Evolutionary conservation across 1,140 invertebrate species (phyloP).

Genomic region (Liolophura sinensis): DNA sequence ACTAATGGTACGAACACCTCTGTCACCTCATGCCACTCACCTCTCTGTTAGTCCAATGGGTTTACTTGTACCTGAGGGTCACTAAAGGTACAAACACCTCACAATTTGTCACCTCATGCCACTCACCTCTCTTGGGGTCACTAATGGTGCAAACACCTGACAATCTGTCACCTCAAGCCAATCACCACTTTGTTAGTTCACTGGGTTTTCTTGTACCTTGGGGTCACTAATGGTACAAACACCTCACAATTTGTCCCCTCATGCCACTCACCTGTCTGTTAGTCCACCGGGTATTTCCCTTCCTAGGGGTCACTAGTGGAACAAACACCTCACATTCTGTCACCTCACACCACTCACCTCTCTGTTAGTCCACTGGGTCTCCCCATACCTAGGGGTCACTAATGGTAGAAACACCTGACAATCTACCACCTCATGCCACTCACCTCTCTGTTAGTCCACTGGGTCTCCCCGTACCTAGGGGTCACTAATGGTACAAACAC

Average conservation of each 20-base stretch:
- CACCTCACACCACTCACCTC: slow-evolving; percentile 59
- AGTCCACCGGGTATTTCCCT: too few relatives aligned
- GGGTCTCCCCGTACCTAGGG: slow-evolving; percentile 59
- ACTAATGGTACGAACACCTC: too few relatives aligned
- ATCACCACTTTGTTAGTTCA: slow-evolving; percentile 62
- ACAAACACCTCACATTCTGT: too few relatives aligned
- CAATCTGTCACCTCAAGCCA: slow-evolving; percentile 41
- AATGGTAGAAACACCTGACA: slow-evolving; percentile 61
- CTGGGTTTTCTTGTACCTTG: slow-evolving; percentile 59
- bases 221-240: slow-evolving; percentile 61
- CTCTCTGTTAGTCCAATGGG: too few relatives aligned
- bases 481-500: slow-evolving; percentile 62
- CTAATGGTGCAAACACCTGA: slow-evolving; percentile 60
- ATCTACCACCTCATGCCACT: slow-evolving; percentile 19
- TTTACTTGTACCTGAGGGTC: too few relatives aligned
- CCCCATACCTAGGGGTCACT: slow-evolving; percentile 59
- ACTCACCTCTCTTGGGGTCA: slow-evolving; percentile 59
- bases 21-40: too few relatives aligned
- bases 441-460: slow-evolving; percentile 63
- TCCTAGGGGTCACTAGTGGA: too few relatives aligned
- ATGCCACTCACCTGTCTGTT: too few relatives aligned
- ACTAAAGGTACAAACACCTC: too few relatives aligned
- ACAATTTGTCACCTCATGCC: too few relatives aligned
- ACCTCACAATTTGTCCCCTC: slow-evolving; percentile 60
- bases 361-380: slow-evolving; percentile 62